A percentile compares a stretch with the other conserved stretches of the same genome.
Conservation (phyloP, 2,888 invertebrate species). For the Plebejus argus region DNA sequence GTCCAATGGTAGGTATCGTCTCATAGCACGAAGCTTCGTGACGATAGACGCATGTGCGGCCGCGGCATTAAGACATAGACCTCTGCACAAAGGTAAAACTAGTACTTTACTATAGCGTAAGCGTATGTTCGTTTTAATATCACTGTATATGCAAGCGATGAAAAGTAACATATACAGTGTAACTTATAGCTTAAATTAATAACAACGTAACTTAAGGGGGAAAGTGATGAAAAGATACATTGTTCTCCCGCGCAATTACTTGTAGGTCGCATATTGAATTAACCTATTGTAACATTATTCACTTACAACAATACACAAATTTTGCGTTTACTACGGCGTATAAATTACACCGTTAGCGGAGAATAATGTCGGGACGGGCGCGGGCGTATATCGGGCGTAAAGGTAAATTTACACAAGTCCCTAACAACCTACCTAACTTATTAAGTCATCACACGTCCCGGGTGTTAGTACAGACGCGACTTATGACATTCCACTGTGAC, state of each 20-base stretch:
- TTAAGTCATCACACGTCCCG: conserved; percentile 70
- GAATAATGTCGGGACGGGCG: conserved; percentile 69
- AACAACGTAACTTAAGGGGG: background rate
- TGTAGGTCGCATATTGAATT: conserved; percentile 20
- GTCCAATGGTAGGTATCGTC: no score
- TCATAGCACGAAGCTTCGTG: no score
- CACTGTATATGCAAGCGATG: background rate
- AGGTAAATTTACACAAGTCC: conserved; percentile 77
- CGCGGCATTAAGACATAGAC: no score
- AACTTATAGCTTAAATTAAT: background rate
- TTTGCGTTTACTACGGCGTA: conserved; percentile 56
- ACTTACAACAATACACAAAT: conserved; percentile 41
- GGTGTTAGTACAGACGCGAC: conserved; percentile 53
- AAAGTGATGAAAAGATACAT: conserved; percentile 13
- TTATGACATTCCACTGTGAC: conserved; percentile 57
- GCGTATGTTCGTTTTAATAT: background rate
- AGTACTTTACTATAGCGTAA: background rate
- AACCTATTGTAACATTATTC: conserved; percentile 31
- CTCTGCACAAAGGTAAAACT: background rate
- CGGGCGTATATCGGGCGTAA: conserved; percentile 68
- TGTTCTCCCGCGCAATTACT: conserved; percentile 9
- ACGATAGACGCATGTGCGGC: no score
- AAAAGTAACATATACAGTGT: background rate
- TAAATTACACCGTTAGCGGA: conserved; percentile 74
- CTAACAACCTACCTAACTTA: conserved; percentile 75